Percentiles rank a stretch among this genome's conserved stretches.
These are phyloP conservation scores for Cataglyphis cursor DNA, from an alignment of 2,888 invertebrate genomes.

Conservation along the genomic window DNA sequence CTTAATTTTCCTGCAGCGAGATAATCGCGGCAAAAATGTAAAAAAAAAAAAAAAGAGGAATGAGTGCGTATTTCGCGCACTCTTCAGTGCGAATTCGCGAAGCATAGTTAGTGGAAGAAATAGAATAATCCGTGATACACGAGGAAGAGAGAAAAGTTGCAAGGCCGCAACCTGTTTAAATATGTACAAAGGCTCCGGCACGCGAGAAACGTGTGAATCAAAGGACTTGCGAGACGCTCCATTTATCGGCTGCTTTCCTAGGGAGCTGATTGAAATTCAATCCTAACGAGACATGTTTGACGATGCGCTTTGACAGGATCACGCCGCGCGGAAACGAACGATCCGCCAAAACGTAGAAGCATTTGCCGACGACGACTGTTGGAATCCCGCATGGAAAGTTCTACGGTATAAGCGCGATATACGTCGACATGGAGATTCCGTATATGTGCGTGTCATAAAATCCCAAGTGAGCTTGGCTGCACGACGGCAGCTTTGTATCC, in stretches of 20 bases:
- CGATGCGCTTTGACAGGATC: conserved; percentile 34
- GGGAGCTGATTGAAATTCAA: conserved; percentile 54
- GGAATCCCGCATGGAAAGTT: conserved; percentile 35
- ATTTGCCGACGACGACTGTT: conserved; percentile 31
- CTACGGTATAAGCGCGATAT: conserved; percentile 42
- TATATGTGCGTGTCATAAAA: conserved; percentile 54
- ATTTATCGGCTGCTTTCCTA: conserved; percentile 20
- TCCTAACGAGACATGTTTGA: conserved; percentile 50
- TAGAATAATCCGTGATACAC: background rate
- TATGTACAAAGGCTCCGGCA: conserved; percentile 21
- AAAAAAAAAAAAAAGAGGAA: background rate
- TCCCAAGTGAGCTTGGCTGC: conserved; percentile 56
- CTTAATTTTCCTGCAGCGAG: conserved; percentile 5
- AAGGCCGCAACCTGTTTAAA: conserved; percentile 26
- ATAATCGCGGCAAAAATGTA: background rate
- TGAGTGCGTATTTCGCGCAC: background rate
- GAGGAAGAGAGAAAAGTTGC: background rate
- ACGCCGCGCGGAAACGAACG: conserved; percentile 20
- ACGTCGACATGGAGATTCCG: conserved; percentile 45
- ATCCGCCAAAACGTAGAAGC: conserved; percentile 33
- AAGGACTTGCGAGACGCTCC: conserved; percentile 8
- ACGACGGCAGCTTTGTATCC: conserved; percentile 58
- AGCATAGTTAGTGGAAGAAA: background rate
- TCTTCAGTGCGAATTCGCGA: background rate
- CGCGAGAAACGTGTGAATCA: conserved; percentile 30